These are phyloP conservation scores for Potamilus streckersoni DNA, from an alignment of 1,140 invertebrate genomes.

Conservation along the genomic window DNA sequence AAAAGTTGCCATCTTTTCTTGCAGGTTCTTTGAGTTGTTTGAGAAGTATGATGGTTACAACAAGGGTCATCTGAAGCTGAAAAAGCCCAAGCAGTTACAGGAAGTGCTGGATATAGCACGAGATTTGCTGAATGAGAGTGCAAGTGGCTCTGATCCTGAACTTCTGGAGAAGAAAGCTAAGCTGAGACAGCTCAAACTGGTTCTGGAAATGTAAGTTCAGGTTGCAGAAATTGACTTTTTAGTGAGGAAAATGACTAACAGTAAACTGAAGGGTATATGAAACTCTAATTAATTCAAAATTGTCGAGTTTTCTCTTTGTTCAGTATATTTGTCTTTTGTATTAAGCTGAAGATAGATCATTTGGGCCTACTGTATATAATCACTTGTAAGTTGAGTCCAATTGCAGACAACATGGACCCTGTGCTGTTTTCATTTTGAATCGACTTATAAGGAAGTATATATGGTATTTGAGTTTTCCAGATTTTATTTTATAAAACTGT, in stretches of 20 bases:
- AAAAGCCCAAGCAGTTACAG: conserved; percentile 93
- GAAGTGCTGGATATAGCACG: conserved; percentile 96
- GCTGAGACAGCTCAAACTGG: conserved; percentile 96
- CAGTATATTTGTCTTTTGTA: background rate
- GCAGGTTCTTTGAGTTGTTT: conserved; percentile 98
- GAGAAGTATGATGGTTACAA: conserved; percentile 97
- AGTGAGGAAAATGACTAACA: background rate
- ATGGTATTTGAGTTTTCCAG: too few species aligned
- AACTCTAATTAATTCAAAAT: too few species aligned
- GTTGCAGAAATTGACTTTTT: background rate
- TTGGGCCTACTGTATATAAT: too few species aligned
- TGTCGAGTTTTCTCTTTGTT: background rate
- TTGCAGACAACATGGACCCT: too few species aligned
- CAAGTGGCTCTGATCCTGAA: conserved; percentile 84
- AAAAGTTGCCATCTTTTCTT: conserved; percentile 27
- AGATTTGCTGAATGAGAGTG: conserved; percentile 87
- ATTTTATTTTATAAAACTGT: too few species aligned
- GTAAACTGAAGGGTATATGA: background rate
- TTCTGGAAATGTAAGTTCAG: conserved; percentile 93
- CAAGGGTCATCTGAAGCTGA: conserved; percentile 96
- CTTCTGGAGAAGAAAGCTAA: conserved; percentile 91
- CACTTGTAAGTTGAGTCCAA: too few species aligned
- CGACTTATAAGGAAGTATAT: too few species aligned
- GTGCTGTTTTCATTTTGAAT: too few species aligned
- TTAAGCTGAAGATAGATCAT: background rate